Base-by-base conservation (phyloP, 2,888 invertebrate species). In the Pediacus dermestoides region DNA sequence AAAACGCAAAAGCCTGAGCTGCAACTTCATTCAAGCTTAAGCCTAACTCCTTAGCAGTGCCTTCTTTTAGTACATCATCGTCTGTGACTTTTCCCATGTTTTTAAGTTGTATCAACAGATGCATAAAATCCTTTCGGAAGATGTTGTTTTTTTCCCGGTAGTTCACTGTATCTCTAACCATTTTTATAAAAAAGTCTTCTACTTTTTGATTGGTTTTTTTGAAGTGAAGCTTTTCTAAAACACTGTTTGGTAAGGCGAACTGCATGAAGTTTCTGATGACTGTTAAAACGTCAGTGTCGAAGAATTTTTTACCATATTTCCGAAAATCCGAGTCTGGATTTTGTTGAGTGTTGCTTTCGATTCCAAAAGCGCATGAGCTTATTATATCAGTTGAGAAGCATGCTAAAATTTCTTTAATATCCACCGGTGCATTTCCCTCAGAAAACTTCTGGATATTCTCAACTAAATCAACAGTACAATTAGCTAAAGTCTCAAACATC, bases 341-440 rank as follows among this genome's bases (percentile, higher is more conserved):
- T 27, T 70, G 67, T 26, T 79, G 71, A 9, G 74, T 73, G 46
- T 78, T 74, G 44, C 74, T 74, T 42, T 78, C 74, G 6, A 80
- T 67, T 10, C 79, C 80, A 53, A 80, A 79, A 8, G 75, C 77
- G 36, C 75, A 73, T 16, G 72, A 73, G 0, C 74, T 74, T 13
- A 79, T 75, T 2, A 77, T 73, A 50, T 78, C 78, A 65, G 75
- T 75, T 0, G 76, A 71, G 48, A 74, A 78, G 44, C 72, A 71
- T 3, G 74, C 74, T 70, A 33, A 74, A 10, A 41, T 63, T 18
- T 76, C 72, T 2, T 73, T 57, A 13, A 54, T 52, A 2, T 51
- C 38, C 8, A 52, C 39, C 0, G 63, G 56, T 4, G 52, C 34
- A 3, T 22, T 55, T 35, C 32, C 56, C 34, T 34, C 43, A 1